Evolutionary conservation across 1,140 invertebrate genomes (phyloP).

Genomic region (Lanistes nyassanus): DNA sequence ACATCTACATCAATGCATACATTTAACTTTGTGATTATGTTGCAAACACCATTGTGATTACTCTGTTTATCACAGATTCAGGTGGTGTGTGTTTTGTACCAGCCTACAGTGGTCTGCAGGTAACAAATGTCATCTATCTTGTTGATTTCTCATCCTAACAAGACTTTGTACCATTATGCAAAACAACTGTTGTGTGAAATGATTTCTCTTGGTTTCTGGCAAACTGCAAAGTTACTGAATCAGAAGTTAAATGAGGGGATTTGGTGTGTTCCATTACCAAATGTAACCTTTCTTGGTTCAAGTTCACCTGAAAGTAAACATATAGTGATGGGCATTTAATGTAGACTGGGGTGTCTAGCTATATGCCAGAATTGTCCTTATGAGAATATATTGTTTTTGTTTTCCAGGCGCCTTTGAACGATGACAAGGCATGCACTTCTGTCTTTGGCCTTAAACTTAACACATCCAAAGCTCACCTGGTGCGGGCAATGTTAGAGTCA

Average conservation of each 20-base stretch:
- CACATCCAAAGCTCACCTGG: constrained; percentile 81
- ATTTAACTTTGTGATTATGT: too few relatives aligned
- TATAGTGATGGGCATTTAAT: too few relatives aligned
- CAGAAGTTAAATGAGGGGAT: not conserved
- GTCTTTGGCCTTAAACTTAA: constrained; percentile 87
- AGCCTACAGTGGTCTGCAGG: constrained; percentile 90
- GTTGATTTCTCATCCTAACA: too few relatives aligned
- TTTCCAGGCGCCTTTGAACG: constrained; percentile 85
- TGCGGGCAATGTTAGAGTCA: constrained; percentile 79
- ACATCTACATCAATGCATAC: too few relatives aligned
- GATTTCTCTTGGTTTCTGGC: too few relatives aligned
- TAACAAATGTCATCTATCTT: constrained; percentile 64
- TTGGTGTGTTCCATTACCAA: not conserved
- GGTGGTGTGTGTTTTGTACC: constrained; percentile 91
- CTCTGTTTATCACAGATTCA: constrained; percentile 68
- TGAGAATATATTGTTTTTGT: constrained; percentile 15
- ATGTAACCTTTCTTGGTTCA: not conserved
- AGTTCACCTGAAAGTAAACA: too few relatives aligned
- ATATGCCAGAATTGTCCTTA: not conserved
- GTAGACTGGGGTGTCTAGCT: too few relatives aligned
- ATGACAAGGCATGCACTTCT: constrained; percentile 82
- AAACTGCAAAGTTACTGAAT: not conserved
- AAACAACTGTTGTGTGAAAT: too few relatives aligned
- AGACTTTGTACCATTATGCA: too few relatives aligned
- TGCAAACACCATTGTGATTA: not conserved